Percentiles rank a stretch among this genome's conserved stretches.
Conservation (phyloP, 1,140 invertebrate species). For the Psix sp. region DNA sequence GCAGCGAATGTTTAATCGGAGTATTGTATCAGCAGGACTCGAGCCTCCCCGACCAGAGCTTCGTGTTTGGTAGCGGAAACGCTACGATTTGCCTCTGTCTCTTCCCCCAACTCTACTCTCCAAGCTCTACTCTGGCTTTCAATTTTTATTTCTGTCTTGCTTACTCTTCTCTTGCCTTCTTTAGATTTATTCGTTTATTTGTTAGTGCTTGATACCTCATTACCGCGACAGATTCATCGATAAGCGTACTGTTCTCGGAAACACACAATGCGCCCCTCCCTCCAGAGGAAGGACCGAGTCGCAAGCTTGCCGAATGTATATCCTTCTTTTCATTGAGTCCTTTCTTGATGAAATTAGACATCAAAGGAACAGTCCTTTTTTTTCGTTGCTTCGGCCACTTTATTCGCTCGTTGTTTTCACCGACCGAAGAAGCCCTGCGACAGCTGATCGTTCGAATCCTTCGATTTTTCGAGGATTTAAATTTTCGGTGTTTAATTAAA, state of each 20-base stretch:
- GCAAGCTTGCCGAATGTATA: conserved; percentile 30
- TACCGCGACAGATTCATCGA: conserved; percentile 77
- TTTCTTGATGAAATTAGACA: conserved; percentile 60
- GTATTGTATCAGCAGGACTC: conserved; percentile 74
- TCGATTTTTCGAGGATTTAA: background rate
- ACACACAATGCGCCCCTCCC: conserved; percentile 75
- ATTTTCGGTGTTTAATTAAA: conserved; percentile 9
- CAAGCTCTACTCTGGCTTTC: conserved; percentile 14
- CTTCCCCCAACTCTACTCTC: conserved; percentile 9
- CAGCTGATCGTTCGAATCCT: background rate
- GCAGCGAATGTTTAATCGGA: conserved; percentile 77
- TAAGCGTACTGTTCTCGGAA: conserved; percentile 75
- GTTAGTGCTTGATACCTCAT: conserved; percentile 76
- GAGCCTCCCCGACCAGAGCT: conserved; percentile 21
- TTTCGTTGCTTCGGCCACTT: conserved; percentile 3
- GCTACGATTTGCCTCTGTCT: background rate
- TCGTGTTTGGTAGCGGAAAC: background rate
- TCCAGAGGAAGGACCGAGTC: conserved; percentile 38
- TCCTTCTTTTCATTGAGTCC: conserved; percentile 31
- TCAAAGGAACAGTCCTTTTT: conserved; percentile 28
- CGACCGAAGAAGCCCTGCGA: background rate
- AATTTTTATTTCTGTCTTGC: conserved; percentile 35
- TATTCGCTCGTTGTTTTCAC: conserved; percentile 9
- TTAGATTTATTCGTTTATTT: conserved; percentile 76
- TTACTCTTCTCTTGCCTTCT: conserved; percentile 42